A percentile compares a stretch with the other conserved stretches of the same genome.
Conservation (phyloP, 2,888 invertebrate species). For the Eurytoma adleriae region DNA sequence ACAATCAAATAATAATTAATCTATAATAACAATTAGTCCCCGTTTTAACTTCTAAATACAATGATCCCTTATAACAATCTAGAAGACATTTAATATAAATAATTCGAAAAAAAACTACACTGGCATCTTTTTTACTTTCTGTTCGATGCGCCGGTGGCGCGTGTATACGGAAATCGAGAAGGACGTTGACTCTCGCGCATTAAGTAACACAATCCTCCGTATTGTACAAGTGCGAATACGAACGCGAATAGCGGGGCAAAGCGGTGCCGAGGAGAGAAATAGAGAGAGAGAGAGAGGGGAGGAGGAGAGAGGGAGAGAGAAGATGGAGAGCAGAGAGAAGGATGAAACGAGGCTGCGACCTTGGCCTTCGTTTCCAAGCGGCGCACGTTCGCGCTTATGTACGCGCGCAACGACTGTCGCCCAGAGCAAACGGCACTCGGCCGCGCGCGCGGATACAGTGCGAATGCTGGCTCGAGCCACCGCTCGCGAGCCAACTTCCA, state of each 20-base stretch:
- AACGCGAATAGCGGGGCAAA: constrained; percentile 43
- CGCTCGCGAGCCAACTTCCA: constrained; percentile 16
- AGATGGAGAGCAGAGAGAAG: constrained; percentile 42
- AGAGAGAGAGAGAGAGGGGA: constrained; percentile 21
- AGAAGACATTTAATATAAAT: no score
- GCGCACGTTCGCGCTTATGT: constrained; percentile 28
- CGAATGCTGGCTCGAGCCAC: constrained; percentile 11
- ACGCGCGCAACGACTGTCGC: constrained; percentile 59
- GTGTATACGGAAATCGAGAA: constrained; percentile 52
- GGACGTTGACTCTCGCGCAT: constrained; percentile 51
- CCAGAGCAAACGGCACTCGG: constrained; percentile 60
- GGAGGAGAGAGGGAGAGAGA: no score
- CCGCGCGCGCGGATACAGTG: neutral
- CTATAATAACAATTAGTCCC: no score
- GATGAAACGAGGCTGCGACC: constrained; percentile 60
- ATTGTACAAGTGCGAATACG: constrained; percentile 47
- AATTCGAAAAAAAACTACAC: no score
- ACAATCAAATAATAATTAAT: no score
- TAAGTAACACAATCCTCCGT: constrained; percentile 50
- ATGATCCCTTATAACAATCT: no score
- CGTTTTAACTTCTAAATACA: no score
- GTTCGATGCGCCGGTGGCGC: no score
- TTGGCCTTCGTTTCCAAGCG: constrained; percentile 66
- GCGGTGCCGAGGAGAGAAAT: neutral
- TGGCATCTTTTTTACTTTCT: constrained; percentile 4